phyloP scores from a whole-genome alignment of 1,140 invertebrate species.

The Eriocheir sinensis region DNA sequence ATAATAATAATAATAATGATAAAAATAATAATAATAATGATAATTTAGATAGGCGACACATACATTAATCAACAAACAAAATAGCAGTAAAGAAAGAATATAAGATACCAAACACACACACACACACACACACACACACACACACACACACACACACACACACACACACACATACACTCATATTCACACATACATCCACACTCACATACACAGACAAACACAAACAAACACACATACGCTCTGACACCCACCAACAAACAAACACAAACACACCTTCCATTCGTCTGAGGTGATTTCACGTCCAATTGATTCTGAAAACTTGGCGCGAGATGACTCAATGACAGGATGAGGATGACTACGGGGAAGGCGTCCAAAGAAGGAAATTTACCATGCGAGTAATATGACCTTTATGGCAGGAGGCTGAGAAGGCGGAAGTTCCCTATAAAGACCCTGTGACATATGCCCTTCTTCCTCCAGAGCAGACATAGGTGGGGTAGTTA shows the following conservation, averaged over 20 bases:
- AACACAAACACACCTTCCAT: neutral
- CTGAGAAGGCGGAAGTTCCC: neutral
- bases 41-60: too few relatives aligned
- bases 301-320: constrained; percentile 25
- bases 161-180: neutral
- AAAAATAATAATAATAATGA: too few relatives aligned
- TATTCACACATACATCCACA: neutral
- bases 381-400: neutral
- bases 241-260: neutral
- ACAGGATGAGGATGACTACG: neutral
- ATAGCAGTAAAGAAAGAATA: too few relatives aligned
- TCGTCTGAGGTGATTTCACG: constrained; percentile 1
- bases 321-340: constrained; percentile 13
- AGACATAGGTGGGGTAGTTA: neutral
- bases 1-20: too few relatives aligned
- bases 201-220: neutral
- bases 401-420: neutral
- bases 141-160: constrained; percentile 20
- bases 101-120: too few relatives aligned
- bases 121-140: neutral
- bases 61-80: too few relatives aligned
- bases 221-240: neutral
- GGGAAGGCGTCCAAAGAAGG: neutral
- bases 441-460: neutral
- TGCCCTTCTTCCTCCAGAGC: neutral